These are phyloP conservation scores for Electrona antarctica DNA, from an alignment of 2,113 vertebrate species.

Conservation along the genomic window DNA sequence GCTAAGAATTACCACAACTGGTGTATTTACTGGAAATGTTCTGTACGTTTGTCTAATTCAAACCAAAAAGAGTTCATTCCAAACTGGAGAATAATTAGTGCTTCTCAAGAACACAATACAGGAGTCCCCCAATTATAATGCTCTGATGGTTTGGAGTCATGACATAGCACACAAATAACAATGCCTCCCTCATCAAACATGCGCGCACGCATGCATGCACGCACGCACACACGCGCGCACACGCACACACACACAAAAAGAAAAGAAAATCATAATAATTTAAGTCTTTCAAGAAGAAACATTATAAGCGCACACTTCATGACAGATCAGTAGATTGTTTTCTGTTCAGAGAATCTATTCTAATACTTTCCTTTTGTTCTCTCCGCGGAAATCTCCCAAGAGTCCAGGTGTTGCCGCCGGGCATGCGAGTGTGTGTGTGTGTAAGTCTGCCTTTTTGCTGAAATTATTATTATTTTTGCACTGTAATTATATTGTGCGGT, in stretches of 20 bases:
- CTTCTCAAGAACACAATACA: slow-evolving; percentile 40
- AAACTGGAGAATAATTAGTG: slow-evolving; percentile 59
- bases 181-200: not conserved
- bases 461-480: slow-evolving; percentile 48
- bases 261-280: not conserved
- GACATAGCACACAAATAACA: not conserved
- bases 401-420: slow-evolving; percentile 50
- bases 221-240: too few relatives aligned
- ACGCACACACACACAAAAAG: slow-evolving; percentile 17
- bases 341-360: slow-evolving; percentile 40
- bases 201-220: not conserved
- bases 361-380: slow-evolving; percentile 32
- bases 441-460: slow-evolving; percentile 45
- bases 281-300: slow-evolving; percentile 18
- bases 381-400: slow-evolving; percentile 39
- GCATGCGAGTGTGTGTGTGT: slow-evolving; percentile 48
- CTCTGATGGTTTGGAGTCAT: slow-evolving; percentile 4
- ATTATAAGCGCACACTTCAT: slow-evolving; percentile 21
- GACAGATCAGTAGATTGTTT: slow-evolving; percentile 35
- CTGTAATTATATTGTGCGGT: slow-evolving; percentile 65
- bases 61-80: slow-evolving; percentile 56
- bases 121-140: slow-evolving; percentile 34
- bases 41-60: slow-evolving; percentile 8
- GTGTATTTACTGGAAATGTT: too few relatives aligned
- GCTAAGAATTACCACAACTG: slow-evolving; percentile 44